phyloP scores from a whole-genome alignment of 2,888 invertebrate genomes.

The Apamea epomidion region DNA sequence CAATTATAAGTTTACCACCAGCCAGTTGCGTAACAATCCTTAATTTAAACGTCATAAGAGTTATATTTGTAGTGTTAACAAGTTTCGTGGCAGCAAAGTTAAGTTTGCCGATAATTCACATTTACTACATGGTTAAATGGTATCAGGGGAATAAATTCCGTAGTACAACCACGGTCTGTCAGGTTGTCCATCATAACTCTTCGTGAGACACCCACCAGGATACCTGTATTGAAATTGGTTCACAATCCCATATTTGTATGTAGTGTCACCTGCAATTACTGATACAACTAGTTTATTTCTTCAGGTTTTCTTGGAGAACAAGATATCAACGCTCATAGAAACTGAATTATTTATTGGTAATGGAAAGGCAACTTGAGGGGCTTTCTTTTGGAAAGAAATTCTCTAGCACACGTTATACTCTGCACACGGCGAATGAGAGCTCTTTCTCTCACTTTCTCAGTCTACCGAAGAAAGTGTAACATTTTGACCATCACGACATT shows the following conservation, averaged over 20 bases:
- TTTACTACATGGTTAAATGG: constrained; percentile 70
- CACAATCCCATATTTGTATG: constrained; percentile 57
- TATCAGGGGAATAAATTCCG: constrained; percentile 73
- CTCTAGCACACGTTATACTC: no score
- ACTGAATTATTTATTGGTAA: constrained; percentile 44
- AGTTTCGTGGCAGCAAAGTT: constrained; percentile 13
- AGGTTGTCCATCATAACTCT: constrained; percentile 70
- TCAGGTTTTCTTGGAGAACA: constrained; percentile 47
- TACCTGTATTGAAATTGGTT: constrained; percentile 55
- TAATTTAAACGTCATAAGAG: constrained; percentile 8
- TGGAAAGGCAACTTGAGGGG: constrained; percentile 3
- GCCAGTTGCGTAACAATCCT: neutral
- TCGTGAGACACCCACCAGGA: constrained; percentile 63
- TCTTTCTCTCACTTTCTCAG: no score
- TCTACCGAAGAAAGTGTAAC: no score
- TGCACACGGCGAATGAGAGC: no score
- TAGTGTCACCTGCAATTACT: constrained; percentile 52
- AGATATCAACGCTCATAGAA: constrained; percentile 42
- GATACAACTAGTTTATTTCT: constrained; percentile 44
- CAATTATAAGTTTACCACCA: constrained; percentile 27
- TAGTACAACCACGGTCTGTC: constrained; percentile 70
- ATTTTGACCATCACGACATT: no score
- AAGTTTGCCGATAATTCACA: constrained; percentile 57
- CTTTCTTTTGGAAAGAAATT: no score
- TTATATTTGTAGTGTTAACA: neutral